Percentiles rank a stretch among this genome's conserved stretches.
Conservation (phyloP, 1,140 invertebrate species). For the Drosophila serrata region DNA sequence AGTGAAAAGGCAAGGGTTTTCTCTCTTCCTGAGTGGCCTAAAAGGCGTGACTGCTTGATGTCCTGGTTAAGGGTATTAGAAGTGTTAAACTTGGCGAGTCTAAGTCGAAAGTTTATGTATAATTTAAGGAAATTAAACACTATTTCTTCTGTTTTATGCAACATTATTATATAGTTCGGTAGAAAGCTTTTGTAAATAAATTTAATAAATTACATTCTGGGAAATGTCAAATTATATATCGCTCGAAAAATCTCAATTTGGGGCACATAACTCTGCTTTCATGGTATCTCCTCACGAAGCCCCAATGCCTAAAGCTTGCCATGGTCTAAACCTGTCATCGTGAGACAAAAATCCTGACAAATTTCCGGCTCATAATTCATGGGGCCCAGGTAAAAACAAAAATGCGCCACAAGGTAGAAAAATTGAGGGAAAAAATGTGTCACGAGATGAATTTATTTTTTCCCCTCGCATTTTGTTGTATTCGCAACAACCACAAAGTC, state of each 20-base stretch:
- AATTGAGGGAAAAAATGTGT: slow-evolving; percentile 10
- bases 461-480: slow-evolving; percentile 8
- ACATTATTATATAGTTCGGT: not conserved
- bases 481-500: not conserved
- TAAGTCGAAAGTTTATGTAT: not conserved
- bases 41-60: not conserved
- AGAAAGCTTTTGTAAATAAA: not conserved
- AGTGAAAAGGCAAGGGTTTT: slow-evolving; percentile 13
- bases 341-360: slow-evolving; percentile 59
- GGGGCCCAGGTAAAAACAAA: slow-evolving; percentile 41
- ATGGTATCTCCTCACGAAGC: not conserved
- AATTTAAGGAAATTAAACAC: not conserved
- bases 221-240: slow-evolving; percentile 4
- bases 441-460: slow-evolving; percentile 14
- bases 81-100: not conserved
- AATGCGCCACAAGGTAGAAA: slow-evolving; percentile 36
- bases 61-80: not conserved
- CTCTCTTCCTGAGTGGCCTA: slow-evolving; percentile 3
- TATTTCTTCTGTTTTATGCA: not conserved
- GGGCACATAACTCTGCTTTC: not conserved
- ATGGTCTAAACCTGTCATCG: slow-evolving; percentile 10
- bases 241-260: slow-evolving; percentile 11
- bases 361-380: slow-evolving; percentile 68
- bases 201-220: not conserved
- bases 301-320: not conserved